These are phyloP conservation scores for Patagioenas fasciata DNA, from an alignment of 2,113 vertebrate genomes.

Conservation along the genomic window DNA sequence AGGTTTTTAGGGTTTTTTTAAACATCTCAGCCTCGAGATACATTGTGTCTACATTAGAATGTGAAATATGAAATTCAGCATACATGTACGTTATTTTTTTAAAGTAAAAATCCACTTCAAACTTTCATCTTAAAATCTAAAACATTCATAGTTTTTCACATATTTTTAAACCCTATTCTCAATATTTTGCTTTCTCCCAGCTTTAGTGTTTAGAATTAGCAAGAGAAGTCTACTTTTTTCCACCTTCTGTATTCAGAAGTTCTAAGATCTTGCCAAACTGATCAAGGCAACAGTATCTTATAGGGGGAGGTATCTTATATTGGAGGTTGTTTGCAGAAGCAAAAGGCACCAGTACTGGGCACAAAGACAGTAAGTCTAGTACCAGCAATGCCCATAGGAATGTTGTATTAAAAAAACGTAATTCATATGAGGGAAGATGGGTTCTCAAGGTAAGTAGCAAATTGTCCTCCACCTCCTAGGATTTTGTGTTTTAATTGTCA, in stretches of 20 bases:
- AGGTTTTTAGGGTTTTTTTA: background rate
- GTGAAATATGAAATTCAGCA: background rate
- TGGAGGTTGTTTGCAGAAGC: background rate
- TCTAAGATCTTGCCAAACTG: background rate
- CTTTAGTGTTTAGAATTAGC: background rate
- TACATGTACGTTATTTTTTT: background rate
- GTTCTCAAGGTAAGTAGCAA: background rate
- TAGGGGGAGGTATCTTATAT: background rate
- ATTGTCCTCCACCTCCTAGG: background rate
- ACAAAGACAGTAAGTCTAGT: background rate
- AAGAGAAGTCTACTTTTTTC: background rate
- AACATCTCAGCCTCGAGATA: background rate
- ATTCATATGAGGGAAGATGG: background rate
- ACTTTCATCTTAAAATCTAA: conserved; percentile 16
- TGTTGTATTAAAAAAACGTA: background rate
- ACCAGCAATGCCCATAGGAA: background rate
- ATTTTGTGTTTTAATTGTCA: background rate
- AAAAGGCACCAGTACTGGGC: background rate
- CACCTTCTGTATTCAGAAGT: background rate
- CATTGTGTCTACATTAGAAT: background rate
- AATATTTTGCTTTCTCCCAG: background rate
- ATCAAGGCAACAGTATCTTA: background rate
- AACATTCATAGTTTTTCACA: background rate
- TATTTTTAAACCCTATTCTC: background rate
- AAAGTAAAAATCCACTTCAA: background rate